Conservation (phyloP, 2,113 vertebrate species). For the Gavia stellata region DNA sequence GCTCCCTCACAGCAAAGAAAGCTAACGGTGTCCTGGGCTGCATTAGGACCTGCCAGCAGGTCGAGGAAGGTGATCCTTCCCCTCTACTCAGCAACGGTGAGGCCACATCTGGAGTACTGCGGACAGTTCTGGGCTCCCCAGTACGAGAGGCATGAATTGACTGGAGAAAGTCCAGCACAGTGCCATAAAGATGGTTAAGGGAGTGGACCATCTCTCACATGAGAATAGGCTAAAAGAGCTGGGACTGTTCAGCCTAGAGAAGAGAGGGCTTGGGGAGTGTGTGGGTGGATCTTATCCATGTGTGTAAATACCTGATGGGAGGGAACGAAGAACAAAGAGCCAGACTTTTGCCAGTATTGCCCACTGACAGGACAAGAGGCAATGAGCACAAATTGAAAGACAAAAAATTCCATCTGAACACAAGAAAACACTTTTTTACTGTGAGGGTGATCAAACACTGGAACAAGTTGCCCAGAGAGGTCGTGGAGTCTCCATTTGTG, state of each 20-base stretch:
- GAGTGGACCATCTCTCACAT: background rate
- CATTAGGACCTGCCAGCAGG: background rate
- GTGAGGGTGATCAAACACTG: background rate
- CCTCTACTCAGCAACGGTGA: background rate
- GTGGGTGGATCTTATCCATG: background rate
- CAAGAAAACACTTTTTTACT: background rate
- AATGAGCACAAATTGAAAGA: background rate
- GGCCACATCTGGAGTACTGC: background rate
- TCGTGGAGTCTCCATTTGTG: background rate
- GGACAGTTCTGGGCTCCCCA: background rate
- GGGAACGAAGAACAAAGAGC: background rate
- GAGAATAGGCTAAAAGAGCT: background rate
- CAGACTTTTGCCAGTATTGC: background rate
- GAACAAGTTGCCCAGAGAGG: background rate
- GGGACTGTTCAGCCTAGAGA: background rate
- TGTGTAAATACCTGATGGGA: background rate
- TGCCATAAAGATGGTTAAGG: background rate
- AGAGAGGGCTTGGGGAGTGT: background rate
- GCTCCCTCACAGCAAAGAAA: background rate
- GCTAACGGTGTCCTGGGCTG: background rate
- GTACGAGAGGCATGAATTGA: background rate
- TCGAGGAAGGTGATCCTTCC: background rate
- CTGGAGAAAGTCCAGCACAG: background rate
- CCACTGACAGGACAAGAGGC: background rate
- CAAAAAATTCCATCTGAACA: background rate